Base-by-base conservation (phyloP, 1,140 invertebrate species). In the Daktulosphaira vitifoliae region DNA sequence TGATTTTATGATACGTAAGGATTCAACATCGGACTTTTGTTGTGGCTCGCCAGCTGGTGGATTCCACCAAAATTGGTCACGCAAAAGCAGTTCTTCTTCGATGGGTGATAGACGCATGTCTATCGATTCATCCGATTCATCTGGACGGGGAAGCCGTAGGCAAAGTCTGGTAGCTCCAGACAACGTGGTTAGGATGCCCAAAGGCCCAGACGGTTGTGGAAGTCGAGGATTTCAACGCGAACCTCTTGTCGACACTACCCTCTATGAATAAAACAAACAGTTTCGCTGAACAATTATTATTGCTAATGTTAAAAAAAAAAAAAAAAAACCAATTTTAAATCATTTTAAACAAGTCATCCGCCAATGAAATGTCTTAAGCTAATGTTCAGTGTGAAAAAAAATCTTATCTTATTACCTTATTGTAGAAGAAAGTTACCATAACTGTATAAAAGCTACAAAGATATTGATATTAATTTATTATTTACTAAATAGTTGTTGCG, bases 131-230 rank as follows among this genome's bases (percentile, higher is more conserved):
- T 59, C 51, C 3, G 44, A 42, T 3, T 18, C 59, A 18, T 59
- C 53, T 5, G 62, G 64, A 4, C 16, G 37, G 16, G 29, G 33
- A 13, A 49, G 70, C 2, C 64, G 68, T 37, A 75, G 78, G 4
- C 72, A 75, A 74, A 73, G 75, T 54, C 70, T 72, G 7, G 79
- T 79, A 69, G 68, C 79, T 18, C 78, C 78, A 16, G 84, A 85
- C 50, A 84, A 85, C 68, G 79, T 88, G 15, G 78, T 89, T n/a
- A 80, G 90, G 37, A 78, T 87, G 73, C 90, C 90, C 0, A 80
- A 82, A 65, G 90, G 88, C 7, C 90, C 90, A 3, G 89, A 92
- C 75, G 89, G 89, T 22, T 62, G 56, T 5, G 89, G 89, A 22
- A 87, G 87, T 23, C 80, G 81, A 52, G 90, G 90, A 26, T 92